Conservation (phyloP, 1,140 invertebrate species). For the Brachionus angularis region DNA sequence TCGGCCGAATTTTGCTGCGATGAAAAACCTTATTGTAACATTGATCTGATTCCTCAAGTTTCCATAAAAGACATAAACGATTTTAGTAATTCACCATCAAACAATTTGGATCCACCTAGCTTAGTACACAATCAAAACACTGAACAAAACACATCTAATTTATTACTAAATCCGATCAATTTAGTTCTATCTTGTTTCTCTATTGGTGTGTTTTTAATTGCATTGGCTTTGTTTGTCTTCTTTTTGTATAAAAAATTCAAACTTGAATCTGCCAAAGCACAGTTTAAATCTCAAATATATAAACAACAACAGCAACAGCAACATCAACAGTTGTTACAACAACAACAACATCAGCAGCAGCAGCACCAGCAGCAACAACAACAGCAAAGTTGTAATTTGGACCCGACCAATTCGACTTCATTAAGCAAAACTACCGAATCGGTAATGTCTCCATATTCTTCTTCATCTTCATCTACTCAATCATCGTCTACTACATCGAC, state of each 20-base stretch:
- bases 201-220: neutral
- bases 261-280: neutral
- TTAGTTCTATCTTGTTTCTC: conserved; percentile 8
- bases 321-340: neutral
- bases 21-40: conserved; percentile 9
- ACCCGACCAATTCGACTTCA: too few relatives aligned
- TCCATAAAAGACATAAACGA: neutral
- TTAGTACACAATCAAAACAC: neutral
- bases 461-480: neutral
- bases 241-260: conserved; percentile 35
- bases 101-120: too few relatives aligned
- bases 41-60: neutral
- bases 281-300: conserved; percentile 4
- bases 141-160: neutral
- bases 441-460: neutral
- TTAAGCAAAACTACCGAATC: neutral
- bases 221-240: neutral
- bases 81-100: neutral
- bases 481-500: conserved; percentile 21
- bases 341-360: neutral
- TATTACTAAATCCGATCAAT: neutral
- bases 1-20: conserved; percentile 3
- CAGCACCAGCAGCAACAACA: neutral
- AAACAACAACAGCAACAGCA: neutral
- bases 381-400: neutral